Base-by-base conservation (phyloP, 2,113 vertebrate species). In the Dipodomys stephensi region DNA sequence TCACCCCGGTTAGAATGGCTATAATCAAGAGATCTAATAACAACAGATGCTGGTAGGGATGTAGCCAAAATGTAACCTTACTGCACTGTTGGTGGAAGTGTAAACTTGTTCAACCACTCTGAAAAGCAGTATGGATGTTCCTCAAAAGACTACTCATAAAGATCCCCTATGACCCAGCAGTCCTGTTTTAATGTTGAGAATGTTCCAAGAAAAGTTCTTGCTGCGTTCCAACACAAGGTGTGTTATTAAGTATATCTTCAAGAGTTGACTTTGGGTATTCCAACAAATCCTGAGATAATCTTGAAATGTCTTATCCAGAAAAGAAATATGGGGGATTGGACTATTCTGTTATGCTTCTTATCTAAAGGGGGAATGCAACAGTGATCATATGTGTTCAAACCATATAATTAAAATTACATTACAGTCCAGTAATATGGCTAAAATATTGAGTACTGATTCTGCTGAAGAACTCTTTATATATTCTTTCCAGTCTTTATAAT, bases 201-300 rank as follows among this genome's bases (percentile, higher is more conserved):
- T 49, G 49, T 49, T 49, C 49, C 49, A 49, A 49, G 49, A 9
- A 49, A 49, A 49, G 10, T 49, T 49, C 8, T 49, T 49, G 49
- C 49, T 12, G 12, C 49, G 12, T 49, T 49, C 49, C 49, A 49
- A 49, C 49, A 49, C 49, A 49, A 49, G 49, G 49, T 49, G 49
- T 12, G 49, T 49, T 49, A 49, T 49, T 49, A 49, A 49, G 49
- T 9, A 49, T 12, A 49, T 49, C 49, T 49, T 49, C 86, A 95
- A 32, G 62, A 95, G 87, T 86, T 90, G n/a, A 2, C 90, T 22
- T 67, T 76, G n/a, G 23, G 62, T 87, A 53, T 92, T 89, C 27
- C 67, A 87, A 25, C 6, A n/a, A 9, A 87, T 92, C 77, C 72
- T 83, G 60, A 94, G 67, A 76, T 94, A 94, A 87, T 4, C 35